Base-by-base conservation (phyloP, 1,140 invertebrate species). In the Ceratoteleas bidentatus region DNA sequence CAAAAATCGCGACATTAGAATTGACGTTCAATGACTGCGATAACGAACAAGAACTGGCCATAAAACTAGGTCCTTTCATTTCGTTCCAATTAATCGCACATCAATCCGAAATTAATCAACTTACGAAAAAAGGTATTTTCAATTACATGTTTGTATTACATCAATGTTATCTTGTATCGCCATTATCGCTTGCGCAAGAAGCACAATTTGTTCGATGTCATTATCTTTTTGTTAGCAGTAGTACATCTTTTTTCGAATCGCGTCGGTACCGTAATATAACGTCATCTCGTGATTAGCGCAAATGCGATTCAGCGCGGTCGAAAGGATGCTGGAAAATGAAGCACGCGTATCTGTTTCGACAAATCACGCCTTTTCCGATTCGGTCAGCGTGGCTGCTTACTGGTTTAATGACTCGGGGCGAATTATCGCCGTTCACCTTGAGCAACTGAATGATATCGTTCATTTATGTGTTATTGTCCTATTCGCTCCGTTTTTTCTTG, bases 61-160 rank as follows among this genome's bases (percentile, higher is more conserved):
- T 11, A 40, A 40, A 40, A 40, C 8, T 40, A 40, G 8, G 11
- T 24, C 24, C 24, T 24, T 24, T 24, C 24, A 24, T 24, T 24
- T 2, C 1, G 24, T 24, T 52, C 16, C 32, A 61, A 68, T 68
- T 76, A 54, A 61, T 68, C 8, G 16, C 1, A 6, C 3, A 50
- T 62, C 33, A 13, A 56, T 56, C 56, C 15, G 32, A 52, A 77
- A 49, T 62, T 69, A 36, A 58, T 65, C 61, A 65, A 40, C 6
- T 60, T 6, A 1, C 4, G 24, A 47, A 54, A 57, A 65, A 60
- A 68, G 57, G 15, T 52, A 9, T 11, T 65, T 75, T 56, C 62
- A 75, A 75, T 75, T 75, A 75, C 62, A 68, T 43, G 75, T 78
- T 70, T 58, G 75, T 45, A 50, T 58, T 77, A 65, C 75, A 78